These are phyloP conservation scores for Limnodromus scolopaceus DNA, from an alignment of 2,797 vertebrate genomes.

Conservation along the genomic window DNA sequence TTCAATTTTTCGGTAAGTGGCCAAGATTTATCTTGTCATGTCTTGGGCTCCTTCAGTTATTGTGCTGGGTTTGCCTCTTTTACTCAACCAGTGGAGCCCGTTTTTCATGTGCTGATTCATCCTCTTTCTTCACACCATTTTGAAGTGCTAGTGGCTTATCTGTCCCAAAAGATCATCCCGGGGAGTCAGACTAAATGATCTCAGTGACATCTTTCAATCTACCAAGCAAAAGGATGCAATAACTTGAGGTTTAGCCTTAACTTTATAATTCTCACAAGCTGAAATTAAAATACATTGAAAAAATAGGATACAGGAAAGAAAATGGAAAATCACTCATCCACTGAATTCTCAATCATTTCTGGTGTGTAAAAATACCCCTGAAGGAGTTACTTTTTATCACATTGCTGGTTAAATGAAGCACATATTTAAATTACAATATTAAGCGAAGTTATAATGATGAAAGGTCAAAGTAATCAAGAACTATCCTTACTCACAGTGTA, in stretches of 20 bases:
- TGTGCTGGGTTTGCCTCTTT: neutral
- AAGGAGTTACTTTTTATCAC: slow-evolving; percentile 23
- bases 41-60: neutral
- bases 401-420: slow-evolving; percentile 19
- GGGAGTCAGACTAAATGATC: neutral
- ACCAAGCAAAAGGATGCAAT: neutral
- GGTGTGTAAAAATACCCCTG: neutral
- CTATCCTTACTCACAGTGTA: neutral
- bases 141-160: neutral
- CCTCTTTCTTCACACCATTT: neutral
- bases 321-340: neutral
- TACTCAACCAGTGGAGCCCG: neutral
- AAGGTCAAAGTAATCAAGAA: slow-evolving; percentile 58
- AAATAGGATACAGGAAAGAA: neutral
- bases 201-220: neutral
- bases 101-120: neutral
- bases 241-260: neutral
- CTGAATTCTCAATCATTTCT: neutral
- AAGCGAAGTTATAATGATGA: slow-evolving; percentile 25
- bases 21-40: neutral
- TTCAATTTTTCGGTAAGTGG: neutral
- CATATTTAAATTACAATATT: slow-evolving; percentile 46
- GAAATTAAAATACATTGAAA: neutral
- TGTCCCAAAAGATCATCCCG: neutral
- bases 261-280: neutral